Evolutionary conservation across 2,888 invertebrate genomes (phyloP).

Genomic region (Hypselothyrea guttata): DNA sequence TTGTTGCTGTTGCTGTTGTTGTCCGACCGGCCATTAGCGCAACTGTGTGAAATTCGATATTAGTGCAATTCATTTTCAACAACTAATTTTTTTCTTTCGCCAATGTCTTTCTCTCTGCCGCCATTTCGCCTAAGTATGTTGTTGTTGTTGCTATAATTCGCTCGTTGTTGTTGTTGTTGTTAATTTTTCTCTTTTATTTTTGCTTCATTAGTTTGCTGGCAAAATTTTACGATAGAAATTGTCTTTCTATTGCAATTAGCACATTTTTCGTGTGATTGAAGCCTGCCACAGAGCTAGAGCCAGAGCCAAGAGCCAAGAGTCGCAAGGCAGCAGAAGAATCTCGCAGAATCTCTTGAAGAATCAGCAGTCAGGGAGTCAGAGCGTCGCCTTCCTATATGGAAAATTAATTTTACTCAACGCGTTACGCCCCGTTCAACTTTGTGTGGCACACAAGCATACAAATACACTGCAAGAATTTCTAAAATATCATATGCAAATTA

Average conservation of each 20-base stretch:
- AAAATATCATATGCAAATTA: too few species aligned
- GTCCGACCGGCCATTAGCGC: constrained; percentile 71
- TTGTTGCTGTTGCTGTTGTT: constrained; percentile 31
- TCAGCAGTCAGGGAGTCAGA: constrained; percentile 20
- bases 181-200: constrained; percentile 32
- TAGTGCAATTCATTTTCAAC: constrained; percentile 78
- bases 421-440: constrained; percentile 47
- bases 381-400: constrained; percentile 47
- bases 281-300: constrained; percentile 68
- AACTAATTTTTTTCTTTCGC: constrained; percentile 61
- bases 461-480: background rate
- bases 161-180: constrained; percentile 16
- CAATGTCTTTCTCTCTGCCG: constrained; percentile 26
- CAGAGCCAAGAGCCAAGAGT: constrained; percentile 37
- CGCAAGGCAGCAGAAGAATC: constrained; percentile 10
- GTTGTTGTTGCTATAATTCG: constrained; percentile 21
- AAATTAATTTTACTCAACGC: constrained; percentile 66
- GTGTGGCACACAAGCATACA: background rate
- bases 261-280: constrained; percentile 71
- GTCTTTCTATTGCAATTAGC: constrained; percentile 74
- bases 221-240: constrained; percentile 71
- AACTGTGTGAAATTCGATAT: constrained; percentile 78
- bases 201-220: constrained; percentile 65
- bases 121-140: constrained; percentile 39
- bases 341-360: too few species aligned